phyloP scores from a whole-genome alignment of 2,797 vertebrate genomes.

The Acanthurus lineatus region DNA sequence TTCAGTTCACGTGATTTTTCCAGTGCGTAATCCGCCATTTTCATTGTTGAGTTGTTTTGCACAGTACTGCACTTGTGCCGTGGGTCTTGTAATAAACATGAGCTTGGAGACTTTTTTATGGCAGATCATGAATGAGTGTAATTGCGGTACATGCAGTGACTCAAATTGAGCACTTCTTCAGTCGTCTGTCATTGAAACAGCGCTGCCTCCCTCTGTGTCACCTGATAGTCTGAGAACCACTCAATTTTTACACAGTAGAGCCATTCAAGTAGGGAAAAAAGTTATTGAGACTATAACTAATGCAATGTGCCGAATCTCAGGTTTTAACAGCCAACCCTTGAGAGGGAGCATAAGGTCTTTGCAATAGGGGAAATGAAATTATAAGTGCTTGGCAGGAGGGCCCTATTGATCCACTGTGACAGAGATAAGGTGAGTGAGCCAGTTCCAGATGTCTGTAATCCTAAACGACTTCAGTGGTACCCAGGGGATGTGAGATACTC shows the following conservation, averaged over 20 bases:
- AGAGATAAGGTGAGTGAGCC: slow-evolving; percentile 67
- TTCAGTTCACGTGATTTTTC: slow-evolving; percentile 13
- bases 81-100: slow-evolving; percentile 22
- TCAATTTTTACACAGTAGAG: slow-evolving; percentile 22
- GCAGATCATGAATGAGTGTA: background rate
- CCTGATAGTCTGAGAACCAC: slow-evolving; percentile 37
- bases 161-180: slow-evolving; percentile 27
- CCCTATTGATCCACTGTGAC: slow-evolving; percentile 69
- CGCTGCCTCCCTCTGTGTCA: slow-evolving; percentile 31
- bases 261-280: slow-evolving; percentile 3
- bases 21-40: background rate
- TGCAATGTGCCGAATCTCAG: slow-evolving; percentile 8
- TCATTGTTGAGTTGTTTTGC: slow-evolving; percentile 16
- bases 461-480: slow-evolving; percentile 52
- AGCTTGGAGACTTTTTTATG: background rate
- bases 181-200: slow-evolving; percentile 53
- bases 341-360: slow-evolving; percentile 39
- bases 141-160: slow-evolving; percentile 34
- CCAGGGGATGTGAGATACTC: slow-evolving; percentile 28
- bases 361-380: slow-evolving; percentile 60
- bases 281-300: slow-evolving; percentile 13
- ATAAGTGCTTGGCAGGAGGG: slow-evolving; percentile 66
- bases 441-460: slow-evolving; percentile 64
- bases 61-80: background rate
- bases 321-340: slow-evolving; percentile 27